These are phyloP conservation scores for Trematomus bernacchii DNA, from an alignment of 2,797 vertebrate genomes.

Conservation along the genomic window DNA sequence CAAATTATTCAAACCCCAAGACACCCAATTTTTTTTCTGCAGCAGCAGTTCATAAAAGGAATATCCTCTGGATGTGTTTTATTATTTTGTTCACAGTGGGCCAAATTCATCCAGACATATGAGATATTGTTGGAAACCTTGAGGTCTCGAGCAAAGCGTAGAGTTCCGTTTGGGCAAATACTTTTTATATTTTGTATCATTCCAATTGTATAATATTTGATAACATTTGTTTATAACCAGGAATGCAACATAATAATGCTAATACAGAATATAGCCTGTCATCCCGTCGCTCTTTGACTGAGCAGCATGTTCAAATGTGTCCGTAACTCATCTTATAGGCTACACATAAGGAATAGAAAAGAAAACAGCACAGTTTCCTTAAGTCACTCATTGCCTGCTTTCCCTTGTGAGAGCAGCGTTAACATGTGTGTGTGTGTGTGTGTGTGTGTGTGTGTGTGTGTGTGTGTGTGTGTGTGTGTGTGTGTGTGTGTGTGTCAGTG, in stretches of 20 bases:
- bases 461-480: slow-evolving; percentile 6
- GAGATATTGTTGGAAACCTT: neutral
- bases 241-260: neutral
- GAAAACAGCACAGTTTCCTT: slow-evolving; percentile 17
- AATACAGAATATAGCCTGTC: neutral
- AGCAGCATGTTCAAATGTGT: neutral
- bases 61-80: neutral
- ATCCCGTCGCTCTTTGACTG: neutral
- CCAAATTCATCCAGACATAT: neutral
- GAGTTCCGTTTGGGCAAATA: neutral
- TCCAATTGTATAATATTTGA: neutral
- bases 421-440: slow-evolving; percentile 14
- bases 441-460: slow-evolving; percentile 11
- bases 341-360: slow-evolving; percentile 15
- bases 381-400: slow-evolving; percentile 37
- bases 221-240: neutral
- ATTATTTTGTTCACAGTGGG: neutral
- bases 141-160: neutral
- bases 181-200: neutral
- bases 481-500: slow-evolving; percentile 4
- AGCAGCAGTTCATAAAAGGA: neutral
- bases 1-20: neutral
- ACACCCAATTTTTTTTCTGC: neutral
- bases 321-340: neutral
- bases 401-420: slow-evolving; percentile 9